Evolutionary conservation across 2,113 vertebrate species (phyloP), one percentile per base, ranked within the genome.

Genomic region (Poeciliopsis turrubarensis): DNA sequence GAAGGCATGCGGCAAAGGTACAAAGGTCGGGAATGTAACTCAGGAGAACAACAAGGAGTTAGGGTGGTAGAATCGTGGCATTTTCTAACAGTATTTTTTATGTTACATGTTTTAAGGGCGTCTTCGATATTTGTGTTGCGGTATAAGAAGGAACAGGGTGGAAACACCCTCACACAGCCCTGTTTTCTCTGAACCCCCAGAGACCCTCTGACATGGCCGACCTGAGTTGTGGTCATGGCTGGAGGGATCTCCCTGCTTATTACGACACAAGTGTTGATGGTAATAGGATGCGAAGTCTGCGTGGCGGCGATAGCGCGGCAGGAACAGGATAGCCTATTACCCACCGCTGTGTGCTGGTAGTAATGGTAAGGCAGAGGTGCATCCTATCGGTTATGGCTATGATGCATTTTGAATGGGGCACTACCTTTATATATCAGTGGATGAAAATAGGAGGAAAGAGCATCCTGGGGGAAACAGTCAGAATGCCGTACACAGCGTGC

Each of bases 321-420:
- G 86, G 81, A 87, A 73, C 6, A 37, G 41, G 77, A 90, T 71
- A 77, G 87, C 82, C 87, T 81, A 90, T 90, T 91, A 91, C 86
- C 85, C 84, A 37, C 80, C 75, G 27, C 74, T 73, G 79, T 79
- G 83, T 73, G 81, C 2, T 75, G 79, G 81, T 81, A 67, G 82
- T 81, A 79, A 90, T 87, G 89, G 81, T 34, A 73, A 70, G 81
- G 65, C 80, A 73, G 83, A 78, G 88, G 84, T 37, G 70, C 82
- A 73, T 75, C 75, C 79, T 82, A 70, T 88, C 85, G 73, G 84
- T 79, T 82, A 80, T 81, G 82, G 82, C 79, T 83, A 91, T 84
- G 90, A 85, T 86, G 87, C 81, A 76, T 80, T 84, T 78, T 69
- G 72, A 88, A 86, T 34, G 83, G 75, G 75, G 5, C 22, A 26